phyloP scores from a whole-genome alignment of 2,888 invertebrate species.

The Polymixis flavicincta region DNA sequence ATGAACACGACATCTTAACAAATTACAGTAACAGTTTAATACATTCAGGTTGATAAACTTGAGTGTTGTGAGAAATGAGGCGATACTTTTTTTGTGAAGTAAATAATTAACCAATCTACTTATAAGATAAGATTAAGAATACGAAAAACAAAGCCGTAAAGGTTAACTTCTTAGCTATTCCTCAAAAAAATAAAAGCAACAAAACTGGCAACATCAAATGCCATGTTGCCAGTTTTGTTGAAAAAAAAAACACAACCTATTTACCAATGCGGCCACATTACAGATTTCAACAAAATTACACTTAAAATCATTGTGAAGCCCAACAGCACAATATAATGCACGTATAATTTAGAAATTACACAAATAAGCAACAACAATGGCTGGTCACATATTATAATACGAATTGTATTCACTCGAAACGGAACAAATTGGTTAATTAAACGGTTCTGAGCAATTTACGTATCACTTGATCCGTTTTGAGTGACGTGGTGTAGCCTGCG shows the following conservation, averaged over 20 bases:
- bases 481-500: constrained; percentile 68
- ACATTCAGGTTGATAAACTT: constrained; percentile 42
- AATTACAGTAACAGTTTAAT: constrained; percentile 51
- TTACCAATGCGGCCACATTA: constrained; percentile 34
- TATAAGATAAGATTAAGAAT: constrained; percentile 17
- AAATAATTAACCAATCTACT: constrained; percentile 1
- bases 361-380: constrained; percentile 72
- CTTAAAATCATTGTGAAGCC: constrained; percentile 52
- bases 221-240: background rate
- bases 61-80: constrained; percentile 28
- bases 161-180: background rate
- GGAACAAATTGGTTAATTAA: constrained; percentile 87
- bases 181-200: background rate
- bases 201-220: constrained; percentile 9
- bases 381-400: constrained; percentile 69
- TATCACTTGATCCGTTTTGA: constrained; percentile 75
- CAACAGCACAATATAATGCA: constrained; percentile 58
- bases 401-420: constrained; percentile 79
- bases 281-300: constrained; percentile 56
- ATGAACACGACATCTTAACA: constrained; percentile 55
- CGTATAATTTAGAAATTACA: constrained; percentile 71
- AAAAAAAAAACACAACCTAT: constrained; percentile 1
- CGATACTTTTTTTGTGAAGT: constrained; percentile 1
- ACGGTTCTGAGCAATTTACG: constrained; percentile 78
- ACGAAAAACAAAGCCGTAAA: background rate